These are phyloP conservation scores for Neocrepidodera transversa DNA, from an alignment of 2,888 invertebrate genomes.

Conservation along the genomic window DNA sequence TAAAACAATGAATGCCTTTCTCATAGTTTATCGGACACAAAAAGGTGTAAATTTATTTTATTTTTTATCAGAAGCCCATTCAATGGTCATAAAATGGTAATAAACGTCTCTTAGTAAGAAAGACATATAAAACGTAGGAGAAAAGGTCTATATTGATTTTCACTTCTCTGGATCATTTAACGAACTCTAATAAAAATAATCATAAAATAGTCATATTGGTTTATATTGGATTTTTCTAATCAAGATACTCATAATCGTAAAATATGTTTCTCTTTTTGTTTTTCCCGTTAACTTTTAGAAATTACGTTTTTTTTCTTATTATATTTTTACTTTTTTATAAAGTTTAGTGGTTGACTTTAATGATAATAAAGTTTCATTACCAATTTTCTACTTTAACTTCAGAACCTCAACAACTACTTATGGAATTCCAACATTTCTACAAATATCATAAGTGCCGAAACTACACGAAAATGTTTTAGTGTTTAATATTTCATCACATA, in stretches of 20 bases:
- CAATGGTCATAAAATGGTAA: slow-evolving; percentile 7
- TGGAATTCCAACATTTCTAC: too few relatives aligned
- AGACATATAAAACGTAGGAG: slow-evolving; percentile 16
- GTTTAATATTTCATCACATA: too few relatives aligned
- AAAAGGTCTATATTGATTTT: slow-evolving; percentile 20
- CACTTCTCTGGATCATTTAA: slow-evolving; percentile 6
- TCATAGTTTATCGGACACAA: slow-evolving; percentile 14
- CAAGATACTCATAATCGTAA: neutral
- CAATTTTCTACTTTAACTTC: too few relatives aligned
- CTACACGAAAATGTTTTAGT: too few relatives aligned
- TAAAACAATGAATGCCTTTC: neutral
- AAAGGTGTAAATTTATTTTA: slow-evolving; percentile 19
- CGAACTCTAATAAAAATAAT: slow-evolving; percentile 13
- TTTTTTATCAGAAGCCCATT: slow-evolving; percentile 18
- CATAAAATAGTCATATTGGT: slow-evolving; percentile 4
- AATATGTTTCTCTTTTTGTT: too few relatives aligned
- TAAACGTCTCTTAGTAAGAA: slow-evolving; percentile 14
- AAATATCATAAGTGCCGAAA: too few relatives aligned
- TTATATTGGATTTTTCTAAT: slow-evolving; percentile 1
- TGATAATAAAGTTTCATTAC: too few relatives aligned
- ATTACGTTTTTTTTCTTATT: too few relatives aligned
- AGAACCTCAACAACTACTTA: too few relatives aligned
- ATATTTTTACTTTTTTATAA: too few relatives aligned
- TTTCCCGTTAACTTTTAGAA: too few relatives aligned
- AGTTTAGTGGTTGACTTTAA: too few relatives aligned